Percentiles rank a stretch among this genome's conserved stretches.
Evolutionary conservation across 1,140 invertebrate genomes (phyloP).

Genomic region (Macrostomum lignano): DNA sequence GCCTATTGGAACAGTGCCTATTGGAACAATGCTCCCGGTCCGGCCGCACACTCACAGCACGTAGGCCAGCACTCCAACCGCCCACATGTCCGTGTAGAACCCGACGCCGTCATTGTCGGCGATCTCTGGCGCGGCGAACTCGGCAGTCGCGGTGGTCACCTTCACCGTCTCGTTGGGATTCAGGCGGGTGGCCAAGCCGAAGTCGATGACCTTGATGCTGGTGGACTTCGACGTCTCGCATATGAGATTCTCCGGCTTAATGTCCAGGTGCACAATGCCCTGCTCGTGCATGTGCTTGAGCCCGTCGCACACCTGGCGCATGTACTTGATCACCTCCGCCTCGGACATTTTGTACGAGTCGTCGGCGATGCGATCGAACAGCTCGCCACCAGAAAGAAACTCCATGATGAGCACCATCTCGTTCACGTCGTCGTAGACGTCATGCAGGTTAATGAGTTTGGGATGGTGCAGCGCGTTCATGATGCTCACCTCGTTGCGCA

Average conservation of each 20-base stretch:
- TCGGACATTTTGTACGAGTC: constrained; percentile 94
- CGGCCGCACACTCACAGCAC: constrained; percentile 63
- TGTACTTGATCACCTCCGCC: constrained; percentile 95
- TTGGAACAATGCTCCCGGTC: too few relatives aligned
- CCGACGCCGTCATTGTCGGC: constrained; percentile 88
- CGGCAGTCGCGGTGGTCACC: constrained; percentile 75
- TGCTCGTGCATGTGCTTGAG: constrained; percentile 96
- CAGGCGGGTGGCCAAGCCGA: constrained; percentile 78
- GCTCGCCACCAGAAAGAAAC: constrained; percentile 85
- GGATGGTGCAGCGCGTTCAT: constrained; percentile 95
- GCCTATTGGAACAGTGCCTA: too few relatives aligned
- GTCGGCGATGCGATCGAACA: constrained; percentile 87
- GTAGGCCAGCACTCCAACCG: constrained; percentile 78
- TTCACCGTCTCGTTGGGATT: constrained; percentile 94
- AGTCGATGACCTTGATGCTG: constrained; percentile 89
- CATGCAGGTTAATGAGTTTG: constrained; percentile 83
- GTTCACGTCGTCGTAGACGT: constrained; percentile 92
- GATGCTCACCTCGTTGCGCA: constrained; percentile 87
- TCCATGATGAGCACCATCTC: constrained; percentile 97
- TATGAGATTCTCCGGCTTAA: constrained; percentile 84
- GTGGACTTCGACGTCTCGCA: constrained; percentile 76
- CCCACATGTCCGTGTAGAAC: constrained; percentile 99
- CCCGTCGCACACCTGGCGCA: constrained; percentile 90
- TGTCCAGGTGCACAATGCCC: constrained; percentile 79
- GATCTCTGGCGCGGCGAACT: constrained; percentile 98